Evolutionary conservation across 2,888 invertebrate species (phyloP).

Genomic region (Mesorhabditis sp.): DNA sequence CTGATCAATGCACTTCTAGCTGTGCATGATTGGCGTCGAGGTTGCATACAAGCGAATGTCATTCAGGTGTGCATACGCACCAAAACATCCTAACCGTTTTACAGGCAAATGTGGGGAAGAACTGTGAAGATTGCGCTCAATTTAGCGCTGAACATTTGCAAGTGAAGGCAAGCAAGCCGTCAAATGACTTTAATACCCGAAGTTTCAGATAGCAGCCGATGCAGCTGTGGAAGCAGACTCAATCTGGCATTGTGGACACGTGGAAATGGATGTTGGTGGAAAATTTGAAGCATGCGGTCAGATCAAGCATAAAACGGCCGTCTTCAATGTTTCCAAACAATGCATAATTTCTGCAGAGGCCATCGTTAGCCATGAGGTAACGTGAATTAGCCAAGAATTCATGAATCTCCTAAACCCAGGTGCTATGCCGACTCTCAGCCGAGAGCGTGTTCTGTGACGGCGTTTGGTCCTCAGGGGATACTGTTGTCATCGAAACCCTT

Average conservation of each 20-base stretch:
- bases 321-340: not conserved
- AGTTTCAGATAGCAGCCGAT: conserved; percentile 11
- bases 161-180: conserved; percentile 20
- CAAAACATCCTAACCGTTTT: not conserved
- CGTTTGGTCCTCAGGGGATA: conserved; percentile 37
- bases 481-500: conserved; percentile 20
- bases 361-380: not conserved
- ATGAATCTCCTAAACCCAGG: not conserved
- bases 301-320: conserved; percentile 2
- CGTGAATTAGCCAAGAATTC: not conserved
- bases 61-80: conserved; percentile 9
- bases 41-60: conserved; percentile 16
- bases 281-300: conserved; percentile 25
- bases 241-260: conserved; percentile 33
- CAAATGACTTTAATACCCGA: no score
- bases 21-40: conserved; percentile 37
- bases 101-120: conserved; percentile 20
- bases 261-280: conserved; percentile 32
- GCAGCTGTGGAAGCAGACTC: conserved; percentile 34
- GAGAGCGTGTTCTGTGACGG: conserved; percentile 23
- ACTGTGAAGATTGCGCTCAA: conserved; percentile 40
- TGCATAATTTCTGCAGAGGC: not conserved
- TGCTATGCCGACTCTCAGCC: not conserved
- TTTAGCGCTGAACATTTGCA: conserved; percentile 28
- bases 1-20: conserved; percentile 37